A percentile compares a stretch with the other conserved stretches of the same genome.
These are phyloP conservation scores for Tigriopus californicus DNA, from an alignment of 2,888 invertebrate genomes.

Conservation along the genomic window DNA sequence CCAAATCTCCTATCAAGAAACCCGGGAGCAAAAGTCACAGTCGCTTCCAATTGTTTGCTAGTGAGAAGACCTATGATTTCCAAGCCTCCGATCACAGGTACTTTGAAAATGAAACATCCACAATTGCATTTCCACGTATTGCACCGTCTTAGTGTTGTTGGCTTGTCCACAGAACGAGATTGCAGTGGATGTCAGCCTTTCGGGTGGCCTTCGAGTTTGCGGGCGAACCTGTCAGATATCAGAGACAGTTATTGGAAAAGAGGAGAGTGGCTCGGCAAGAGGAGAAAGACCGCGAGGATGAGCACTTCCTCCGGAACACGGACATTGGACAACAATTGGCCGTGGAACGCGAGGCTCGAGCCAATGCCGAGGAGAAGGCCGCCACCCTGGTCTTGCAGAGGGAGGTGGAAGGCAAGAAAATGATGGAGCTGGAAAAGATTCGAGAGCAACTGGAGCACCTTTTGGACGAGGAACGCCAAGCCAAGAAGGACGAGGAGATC, in stretches of 20 bases:
- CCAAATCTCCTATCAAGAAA: constrained; percentile 2
- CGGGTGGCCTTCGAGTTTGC: constrained; percentile 51
- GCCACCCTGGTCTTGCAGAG: background rate
- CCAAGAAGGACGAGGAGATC: constrained; percentile 65
- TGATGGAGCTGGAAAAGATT: constrained; percentile 50
- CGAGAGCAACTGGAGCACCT: constrained; percentile 47
- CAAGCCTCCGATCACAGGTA: constrained; percentile 16
- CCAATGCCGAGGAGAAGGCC: constrained; percentile 3
- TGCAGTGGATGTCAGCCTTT: constrained; percentile 53
- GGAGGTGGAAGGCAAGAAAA: constrained; percentile 41
- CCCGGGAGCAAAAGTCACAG: constrained; percentile 11
- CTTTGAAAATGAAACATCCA: no score
- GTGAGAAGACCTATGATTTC: constrained; percentile 9
- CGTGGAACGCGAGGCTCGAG: constrained; percentile 1
- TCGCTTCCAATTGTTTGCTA: constrained; percentile 8
- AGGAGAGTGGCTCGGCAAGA: constrained; percentile 33
- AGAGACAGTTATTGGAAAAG: constrained; percentile 38
- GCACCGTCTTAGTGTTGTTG: no score
- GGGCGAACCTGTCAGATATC: constrained; percentile 47
- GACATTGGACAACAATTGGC: no score
- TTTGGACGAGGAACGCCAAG: constrained; percentile 61
- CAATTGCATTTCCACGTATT: no score
- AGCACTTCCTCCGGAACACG: constrained; percentile 32
- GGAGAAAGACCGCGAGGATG: constrained; percentile 32
- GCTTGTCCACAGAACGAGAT: constrained; percentile 12